Evolutionary conservation across 92 coral and sea anemone genomes (phyloP), one percentile per base, ranked within the genome.

Genomic region (Porites evermanni): DNA sequence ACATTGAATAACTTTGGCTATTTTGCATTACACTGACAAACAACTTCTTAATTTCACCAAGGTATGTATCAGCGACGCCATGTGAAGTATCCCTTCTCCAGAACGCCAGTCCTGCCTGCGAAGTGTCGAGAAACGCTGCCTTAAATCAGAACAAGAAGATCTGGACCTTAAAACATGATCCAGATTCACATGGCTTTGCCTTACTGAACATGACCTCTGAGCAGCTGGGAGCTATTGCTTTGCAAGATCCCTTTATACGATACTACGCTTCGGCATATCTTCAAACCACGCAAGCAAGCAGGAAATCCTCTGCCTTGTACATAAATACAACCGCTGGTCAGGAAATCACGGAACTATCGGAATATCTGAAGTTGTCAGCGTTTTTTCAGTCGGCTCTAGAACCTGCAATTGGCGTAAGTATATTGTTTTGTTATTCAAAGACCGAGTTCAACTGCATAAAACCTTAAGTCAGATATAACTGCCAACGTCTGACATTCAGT

Each of bases 21-120:
- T 32, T 32, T 32, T 32, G 38, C 38, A 2, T 32, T 3, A 32
- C 38, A 32, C 38, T 8, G 14, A 54, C 14, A 54, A 9, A 13
- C 12, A 54, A 54, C n/a, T 9, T 18, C 10, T 65, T 23, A 20
- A 6, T 51, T 70, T 50, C 19, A 19, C 50, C 2, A 19, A 79
- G 83, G 73, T 51, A 68, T 67, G 21, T 75, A 17, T 67, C 84
- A 80, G 85, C 69, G 16, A 16, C 32, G 1, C 24, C n/a, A 7
- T 81, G 85, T 56, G 59, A 54, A 16, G 85, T 81, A 4, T 81
- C 85, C 65, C 85, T 81, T 29, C 85, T 77, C 47, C 85, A 81
- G 75, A 20, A 81, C 12, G 17, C 77, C 77, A 81, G 21, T 58
- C 58, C 77, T 1, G 77, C 4, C 11, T 81, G 85, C 6, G 70